phyloP scores from a whole-genome alignment of 2,888 invertebrate species.

The Spodoptera picta region DNA sequence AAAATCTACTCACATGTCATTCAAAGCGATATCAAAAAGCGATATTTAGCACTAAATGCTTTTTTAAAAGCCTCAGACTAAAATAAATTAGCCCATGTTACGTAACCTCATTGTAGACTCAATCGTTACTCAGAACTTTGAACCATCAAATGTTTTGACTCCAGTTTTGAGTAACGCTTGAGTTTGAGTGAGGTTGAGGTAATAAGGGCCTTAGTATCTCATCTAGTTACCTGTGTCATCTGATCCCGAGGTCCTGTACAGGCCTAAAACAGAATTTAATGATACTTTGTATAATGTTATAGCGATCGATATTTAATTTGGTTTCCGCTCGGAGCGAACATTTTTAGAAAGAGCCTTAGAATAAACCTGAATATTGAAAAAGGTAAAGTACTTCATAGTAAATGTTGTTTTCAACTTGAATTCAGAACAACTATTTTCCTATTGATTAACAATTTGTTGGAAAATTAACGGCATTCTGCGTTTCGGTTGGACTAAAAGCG shows the following conservation, averaged over 20 bases:
- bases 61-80: conserved; percentile 61
- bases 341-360: conserved; percentile 19
- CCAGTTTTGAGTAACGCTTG: too few species aligned
- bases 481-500: conserved; percentile 1
- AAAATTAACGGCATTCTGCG: conserved; percentile 1
- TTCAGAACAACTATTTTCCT: conserved; percentile 7
- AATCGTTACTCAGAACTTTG: too few species aligned
- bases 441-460: not conserved
- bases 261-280: conserved; percentile 86
- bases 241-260: conserved; percentile 80
- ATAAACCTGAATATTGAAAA: conserved; percentile 28
- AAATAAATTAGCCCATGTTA: conserved; percentile 34
- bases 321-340: conserved; percentile 43
- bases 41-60: conserved; percentile 55
- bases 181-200: too few species aligned
- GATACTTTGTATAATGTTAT: conserved; percentile 76
- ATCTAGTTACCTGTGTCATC: conserved; percentile 76
- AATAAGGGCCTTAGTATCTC: conserved; percentile 24
- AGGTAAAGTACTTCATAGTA: conserved; percentile 15
- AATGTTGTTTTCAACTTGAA: conserved; percentile 13
- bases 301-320: conserved; percentile 69
- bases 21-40: conserved; percentile 56
- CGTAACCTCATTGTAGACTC: too few species aligned
- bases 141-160: too few species aligned
- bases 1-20: conserved; percentile 33